Evolutionary conservation across 2,888 invertebrate species (phyloP).

Genomic region (Caenorhabditis becei): DNA sequence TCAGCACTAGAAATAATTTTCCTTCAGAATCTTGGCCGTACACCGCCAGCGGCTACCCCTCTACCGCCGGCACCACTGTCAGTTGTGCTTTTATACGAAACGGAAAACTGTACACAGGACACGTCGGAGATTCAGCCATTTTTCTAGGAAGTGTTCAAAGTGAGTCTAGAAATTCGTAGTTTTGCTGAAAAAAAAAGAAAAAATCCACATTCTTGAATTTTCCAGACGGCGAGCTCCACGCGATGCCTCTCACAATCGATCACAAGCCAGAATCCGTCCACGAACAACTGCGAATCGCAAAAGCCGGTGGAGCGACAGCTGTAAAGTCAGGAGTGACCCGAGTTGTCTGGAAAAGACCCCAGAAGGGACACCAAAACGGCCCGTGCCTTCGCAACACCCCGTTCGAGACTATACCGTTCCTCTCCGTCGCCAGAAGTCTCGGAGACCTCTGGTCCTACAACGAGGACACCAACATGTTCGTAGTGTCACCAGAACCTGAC

Average conservation of each 20-base stretch:
- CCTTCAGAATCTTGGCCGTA: constrained; percentile 89
- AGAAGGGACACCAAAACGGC: constrained; percentile 88
- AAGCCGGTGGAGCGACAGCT: constrained; percentile 83
- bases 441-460: constrained; percentile 99
- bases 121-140: constrained; percentile 98
- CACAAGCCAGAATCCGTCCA: constrained; percentile 94
- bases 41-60: constrained; percentile 94
- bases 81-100: constrained; percentile 94
- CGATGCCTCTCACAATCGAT: constrained; percentile 87
- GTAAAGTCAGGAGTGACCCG: constrained; percentile 91
- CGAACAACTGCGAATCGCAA: constrained; percentile 90
- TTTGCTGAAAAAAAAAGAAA: not conserved
- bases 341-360: constrained; percentile 96
- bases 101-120: constrained; percentile 94
- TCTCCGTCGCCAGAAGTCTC: constrained; percentile 95
- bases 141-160: constrained; percentile 86
- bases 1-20: no score
- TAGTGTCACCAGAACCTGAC: constrained; percentile 98
- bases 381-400: constrained; percentile 92
- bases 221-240: constrained; percentile 28
- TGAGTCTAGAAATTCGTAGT: constrained; percentile 14
- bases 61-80: constrained; percentile 97
- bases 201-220: not conserved
- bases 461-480: constrained; percentile 91
- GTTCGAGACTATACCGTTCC: constrained; percentile 91